Percentiles rank a stretch among this genome's conserved stretches.
Evolutionary conservation across 2,797 vertebrate genomes (phyloP).

Genomic region (Triplophysa bombifrons): DNA sequence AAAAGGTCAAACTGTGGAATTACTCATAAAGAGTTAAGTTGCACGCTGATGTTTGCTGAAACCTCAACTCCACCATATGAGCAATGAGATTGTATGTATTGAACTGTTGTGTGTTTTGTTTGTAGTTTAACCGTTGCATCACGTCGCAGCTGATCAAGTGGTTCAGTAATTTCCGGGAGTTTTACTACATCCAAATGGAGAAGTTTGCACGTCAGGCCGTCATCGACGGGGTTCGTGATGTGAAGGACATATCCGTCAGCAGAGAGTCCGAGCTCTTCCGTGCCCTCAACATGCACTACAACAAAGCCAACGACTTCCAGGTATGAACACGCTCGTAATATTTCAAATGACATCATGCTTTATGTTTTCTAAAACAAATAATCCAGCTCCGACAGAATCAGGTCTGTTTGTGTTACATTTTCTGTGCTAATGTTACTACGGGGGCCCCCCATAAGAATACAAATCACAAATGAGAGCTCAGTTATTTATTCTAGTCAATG

Average conservation of each 20-base stretch:
- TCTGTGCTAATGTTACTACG: too few relatives aligned
- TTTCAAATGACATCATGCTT: too few relatives aligned
- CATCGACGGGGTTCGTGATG: conserved; percentile 80
- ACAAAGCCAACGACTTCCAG: conserved; percentile 95
- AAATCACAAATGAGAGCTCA: too few relatives aligned
- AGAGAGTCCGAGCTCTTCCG: conserved; percentile 91
- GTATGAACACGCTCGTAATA: conserved; percentile 64
- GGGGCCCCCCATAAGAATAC: too few relatives aligned
- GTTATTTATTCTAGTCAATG: too few relatives aligned
- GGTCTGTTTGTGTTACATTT: too few relatives aligned
- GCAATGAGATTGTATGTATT: neutral
- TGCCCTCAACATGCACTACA: conserved; percentile 92
- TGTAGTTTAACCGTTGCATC: conserved; percentile 94
- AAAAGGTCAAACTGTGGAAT: too few relatives aligned
- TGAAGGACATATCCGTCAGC: conserved; percentile 81
- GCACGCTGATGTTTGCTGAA: conserved; percentile 60
- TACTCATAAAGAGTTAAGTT: too few relatives aligned
- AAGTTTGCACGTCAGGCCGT: conserved; percentile 93
- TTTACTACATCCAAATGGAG: conserved; percentile 99
- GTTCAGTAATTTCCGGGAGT: conserved; percentile 99
- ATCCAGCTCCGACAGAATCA: too few relatives aligned
- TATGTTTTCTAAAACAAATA: too few relatives aligned
- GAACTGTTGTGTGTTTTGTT: conserved; percentile 64
- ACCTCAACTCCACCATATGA: too few relatives aligned
- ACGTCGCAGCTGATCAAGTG: conserved; percentile 98